These are phyloP conservation scores for Aegypius monachus DNA, from an alignment of 2,113 vertebrate genomes.

Conservation along the genomic window DNA sequence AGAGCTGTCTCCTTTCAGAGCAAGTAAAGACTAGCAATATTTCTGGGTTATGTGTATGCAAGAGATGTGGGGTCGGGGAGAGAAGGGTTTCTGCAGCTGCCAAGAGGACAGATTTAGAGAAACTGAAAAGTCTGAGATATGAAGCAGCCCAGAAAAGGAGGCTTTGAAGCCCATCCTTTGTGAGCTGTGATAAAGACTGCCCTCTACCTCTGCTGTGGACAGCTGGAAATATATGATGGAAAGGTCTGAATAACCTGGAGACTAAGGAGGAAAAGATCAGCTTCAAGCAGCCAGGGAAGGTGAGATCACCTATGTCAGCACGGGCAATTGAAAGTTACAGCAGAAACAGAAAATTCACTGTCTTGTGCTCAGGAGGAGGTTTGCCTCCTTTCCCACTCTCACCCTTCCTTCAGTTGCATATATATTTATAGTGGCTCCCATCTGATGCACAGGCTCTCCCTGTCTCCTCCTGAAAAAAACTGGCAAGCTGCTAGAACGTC, in stretches of 20 bases:
- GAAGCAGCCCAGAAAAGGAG: neutral
- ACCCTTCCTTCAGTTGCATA: neutral
- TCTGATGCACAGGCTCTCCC: neutral
- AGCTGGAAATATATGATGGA: neutral
- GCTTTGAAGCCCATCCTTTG: neutral
- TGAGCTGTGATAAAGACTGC: neutral
- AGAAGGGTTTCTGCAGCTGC: neutral
- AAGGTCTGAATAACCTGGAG: neutral
- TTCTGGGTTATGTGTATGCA: neutral
- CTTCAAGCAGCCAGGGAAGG: neutral
- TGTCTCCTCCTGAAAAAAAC: neutral
- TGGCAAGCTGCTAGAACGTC: neutral
- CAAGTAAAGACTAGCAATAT: neutral
- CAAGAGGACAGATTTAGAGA: neutral
- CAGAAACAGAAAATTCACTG: neutral
- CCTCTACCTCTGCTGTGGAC: neutral
- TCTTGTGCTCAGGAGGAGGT: neutral
- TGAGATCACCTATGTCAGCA: neutral
- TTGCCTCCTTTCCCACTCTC: neutral
- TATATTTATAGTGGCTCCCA: neutral
- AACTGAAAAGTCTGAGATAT: neutral
- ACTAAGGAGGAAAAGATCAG: neutral
- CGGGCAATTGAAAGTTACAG: neutral
- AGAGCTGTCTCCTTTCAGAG: neutral
- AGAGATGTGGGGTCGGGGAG: neutral